Base-by-base conservation (phyloP, 1,140 invertebrate species). In the Araneus ventricosus region DNA sequence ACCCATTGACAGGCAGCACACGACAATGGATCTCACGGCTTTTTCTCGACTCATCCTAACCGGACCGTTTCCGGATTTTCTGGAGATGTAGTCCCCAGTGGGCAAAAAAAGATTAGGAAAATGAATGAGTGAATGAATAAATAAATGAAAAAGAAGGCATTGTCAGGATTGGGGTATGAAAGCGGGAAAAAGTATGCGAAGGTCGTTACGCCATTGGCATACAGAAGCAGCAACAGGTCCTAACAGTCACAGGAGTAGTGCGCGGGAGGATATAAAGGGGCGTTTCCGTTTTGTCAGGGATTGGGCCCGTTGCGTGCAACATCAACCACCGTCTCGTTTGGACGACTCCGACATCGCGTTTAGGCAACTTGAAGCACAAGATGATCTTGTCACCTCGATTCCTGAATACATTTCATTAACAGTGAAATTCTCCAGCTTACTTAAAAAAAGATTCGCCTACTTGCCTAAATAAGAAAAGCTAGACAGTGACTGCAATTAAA, bases 21-120 rank as follows among this genome's bases (percentile, higher is more conserved):
- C 45, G 45, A 52, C 82, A 84, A 57, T 84, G 82, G 82, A 57
- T 30, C 70, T 34, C 41, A 45, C n/a, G 10, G 82, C 8, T 34
- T 84, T 75, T 34, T 75, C 20, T 30, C 82, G 24, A 84, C n/a
- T 52, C 82, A 34, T 34, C 85, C n/a, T 27, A 87, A 39, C 85
- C 27, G 85, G 85, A 87, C 39, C 22, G 34, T 87, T 87, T 87
- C 85, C 85, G 85, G 85, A 87, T 87, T 87, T 87, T 63, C 85
- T 37, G 52, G 59, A 61, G 59, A 87, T 52, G 59, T 24, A 24
- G n/a, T 59, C 85, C 34, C 20, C 20, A 37, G 24, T 61, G 37
- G 79, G 17, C 79, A 39, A 45, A 39, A 82, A 41, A 45, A 84
- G 30, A 34, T 10, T 75, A 20, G 30, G 30, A 3, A 37, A 34